Conservation (phyloP, 2,888 invertebrate genomes). For the Aspidiotus destructor region DNA sequence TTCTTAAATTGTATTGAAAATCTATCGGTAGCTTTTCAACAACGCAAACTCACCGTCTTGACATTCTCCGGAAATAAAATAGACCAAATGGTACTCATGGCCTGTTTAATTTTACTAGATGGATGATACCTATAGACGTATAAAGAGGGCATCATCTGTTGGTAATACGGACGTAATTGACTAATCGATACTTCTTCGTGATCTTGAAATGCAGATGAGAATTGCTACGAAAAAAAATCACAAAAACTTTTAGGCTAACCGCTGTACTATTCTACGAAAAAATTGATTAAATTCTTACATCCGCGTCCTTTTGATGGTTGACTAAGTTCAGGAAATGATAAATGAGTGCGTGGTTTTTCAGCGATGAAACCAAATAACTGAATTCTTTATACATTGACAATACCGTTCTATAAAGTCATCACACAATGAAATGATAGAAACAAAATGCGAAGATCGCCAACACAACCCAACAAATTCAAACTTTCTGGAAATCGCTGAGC, state of each 20-base stretch:
- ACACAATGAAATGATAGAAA: background rate
- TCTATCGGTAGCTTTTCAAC: background rate
- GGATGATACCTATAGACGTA: conserved; percentile 80
- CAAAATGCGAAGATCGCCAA: background rate
- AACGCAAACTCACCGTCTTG: conserved; percentile 72
- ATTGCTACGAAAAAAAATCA: conserved; percentile 60
- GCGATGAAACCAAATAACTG: conserved; percentile 63
- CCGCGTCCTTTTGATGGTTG: conserved; percentile 60
- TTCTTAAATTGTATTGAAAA: background rate
- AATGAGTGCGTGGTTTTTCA: conserved; percentile 88
- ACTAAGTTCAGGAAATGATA: conserved; percentile 95
- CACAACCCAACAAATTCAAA: too few relatives aligned
- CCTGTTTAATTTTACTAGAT: conserved; percentile 79
- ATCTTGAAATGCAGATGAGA: conserved; percentile 11
- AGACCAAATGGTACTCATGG: conserved; percentile 90
- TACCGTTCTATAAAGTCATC: conserved; percentile 56
- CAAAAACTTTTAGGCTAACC: too few relatives aligned
- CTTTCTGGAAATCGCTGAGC: too few relatives aligned
- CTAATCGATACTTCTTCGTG: conserved; percentile 21
- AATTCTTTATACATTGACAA: conserved; percentile 89
- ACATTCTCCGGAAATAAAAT: conserved; percentile 78
- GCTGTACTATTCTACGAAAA: background rate
- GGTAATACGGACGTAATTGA: conserved; percentile 68
- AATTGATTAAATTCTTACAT: background rate
- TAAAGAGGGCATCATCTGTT: conserved; percentile 56